These are phyloP conservation scores for Arctocebus calabarensis DNA, from an alignment of 2,797 vertebrate genomes.

Conservation along the genomic window DNA sequence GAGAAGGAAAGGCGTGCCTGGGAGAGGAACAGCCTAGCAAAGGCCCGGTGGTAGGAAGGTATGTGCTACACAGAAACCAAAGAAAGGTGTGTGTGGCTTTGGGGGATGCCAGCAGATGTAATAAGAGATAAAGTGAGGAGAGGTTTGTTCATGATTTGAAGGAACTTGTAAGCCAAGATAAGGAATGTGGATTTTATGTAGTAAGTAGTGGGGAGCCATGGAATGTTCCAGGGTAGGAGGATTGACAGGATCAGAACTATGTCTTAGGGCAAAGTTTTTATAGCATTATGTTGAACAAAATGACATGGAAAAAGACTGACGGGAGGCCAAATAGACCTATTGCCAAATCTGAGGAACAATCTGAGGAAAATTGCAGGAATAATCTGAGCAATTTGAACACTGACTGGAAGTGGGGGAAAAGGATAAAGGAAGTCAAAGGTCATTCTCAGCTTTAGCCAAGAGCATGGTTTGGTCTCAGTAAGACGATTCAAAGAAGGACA, in stretches of 20 bases:
- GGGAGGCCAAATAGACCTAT: neutral
- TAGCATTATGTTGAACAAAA: neutral
- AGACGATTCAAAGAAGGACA: neutral
- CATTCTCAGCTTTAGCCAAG: neutral
- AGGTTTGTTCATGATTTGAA: neutral
- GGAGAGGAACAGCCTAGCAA: neutral
- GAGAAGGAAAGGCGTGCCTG: neutral
- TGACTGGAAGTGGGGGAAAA: neutral
- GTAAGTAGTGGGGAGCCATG: neutral
- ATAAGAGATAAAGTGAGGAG: neutral
- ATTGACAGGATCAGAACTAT: neutral
- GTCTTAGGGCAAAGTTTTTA: neutral
- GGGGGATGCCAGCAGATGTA: neutral
- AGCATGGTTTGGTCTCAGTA: neutral
- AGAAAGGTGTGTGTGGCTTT: neutral
- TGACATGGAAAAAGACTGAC: neutral
- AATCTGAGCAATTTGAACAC: neutral
- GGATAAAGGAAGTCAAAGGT: neutral
- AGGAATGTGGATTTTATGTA: neutral
- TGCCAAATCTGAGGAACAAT: neutral
- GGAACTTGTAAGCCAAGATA: neutral
- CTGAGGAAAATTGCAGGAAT: neutral
- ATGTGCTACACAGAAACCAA: neutral
- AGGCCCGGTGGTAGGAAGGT: neutral
- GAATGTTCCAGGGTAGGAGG: neutral